Base-by-base conservation (phyloP, 1,140 invertebrate genomes). In the Sarcophaga bullata region DNA sequence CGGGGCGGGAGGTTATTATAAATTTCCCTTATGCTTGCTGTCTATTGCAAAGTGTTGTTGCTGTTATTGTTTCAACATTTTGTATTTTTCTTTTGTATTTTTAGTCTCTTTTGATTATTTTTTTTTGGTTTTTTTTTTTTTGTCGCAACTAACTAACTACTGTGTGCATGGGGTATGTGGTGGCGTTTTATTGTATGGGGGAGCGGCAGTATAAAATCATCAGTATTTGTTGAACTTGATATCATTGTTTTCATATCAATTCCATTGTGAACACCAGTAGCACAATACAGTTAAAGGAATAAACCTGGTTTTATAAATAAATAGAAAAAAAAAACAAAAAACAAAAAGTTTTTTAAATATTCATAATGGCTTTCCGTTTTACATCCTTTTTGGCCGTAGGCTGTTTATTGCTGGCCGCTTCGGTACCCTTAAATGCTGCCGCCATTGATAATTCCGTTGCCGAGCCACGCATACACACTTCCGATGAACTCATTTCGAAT, bases 401-500 rank as follows among this genome's bases (percentile, higher is more conserved):
- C 84, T 89, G 87, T 85, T 90, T 91, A 82, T 89, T 91, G 84
- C 84, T 89, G 83, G 83, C 85, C 84, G 78, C 85, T 49, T 78
- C 82, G 49, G 90, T 88, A 80, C 84, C 91, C 25, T 90, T 90
- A 76, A 91, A 91, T 84, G 91, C 91, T 86, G 92, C 92, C 81
- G 90, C 91, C 83, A 91, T 91, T 85, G 91, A 90, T 85, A 92
- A 92, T 89, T 91, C 91, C 85, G 90, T 87, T 46, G 91, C 91
- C 73, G 92, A 92, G 52, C 92, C 93, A 76, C 91, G 92, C 83
- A 92, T 93, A 86, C 89, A 90, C 83, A 91, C 90, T 83, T 93
- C 93, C 87, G 93, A 94, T 84, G 94, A 95, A 87, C 91, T 95
- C 17, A 91, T 96, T 49, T 92, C 93, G 15, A 92, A 92, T 85